These are phyloP conservation scores for Potorous gilbertii DNA, from an alignment of 2,797 vertebrate genomes.

Conservation along the genomic window DNA sequence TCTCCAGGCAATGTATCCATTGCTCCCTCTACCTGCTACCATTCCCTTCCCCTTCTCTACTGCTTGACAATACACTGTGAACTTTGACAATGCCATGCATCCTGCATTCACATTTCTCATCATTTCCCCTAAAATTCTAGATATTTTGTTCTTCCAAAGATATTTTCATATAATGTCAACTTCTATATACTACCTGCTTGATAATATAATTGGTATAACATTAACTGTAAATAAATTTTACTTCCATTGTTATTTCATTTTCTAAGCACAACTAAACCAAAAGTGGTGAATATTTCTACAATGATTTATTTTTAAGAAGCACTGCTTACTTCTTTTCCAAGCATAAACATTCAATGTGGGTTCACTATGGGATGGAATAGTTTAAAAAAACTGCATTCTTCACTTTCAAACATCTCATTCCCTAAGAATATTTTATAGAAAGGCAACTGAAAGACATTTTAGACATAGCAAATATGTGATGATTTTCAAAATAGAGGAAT, in stretches of 20 bases:
- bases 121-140: not conserved
- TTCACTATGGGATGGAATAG: constrained; percentile 7
- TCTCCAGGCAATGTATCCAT: not conserved
- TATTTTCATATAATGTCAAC: not conserved
- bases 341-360: constrained; percentile 1
- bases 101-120: not conserved
- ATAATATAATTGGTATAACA: not conserved
- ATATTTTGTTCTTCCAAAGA: not conserved
- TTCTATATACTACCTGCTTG: not conserved
- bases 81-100: not conserved
- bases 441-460: not conserved
- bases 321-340: constrained; percentile 46
- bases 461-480: not conserved
- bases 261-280: not conserved
- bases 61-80: not conserved
- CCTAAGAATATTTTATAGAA: not conserved
- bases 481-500: not conserved
- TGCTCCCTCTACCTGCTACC: not conserved
- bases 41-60: not conserved
- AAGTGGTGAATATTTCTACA: not conserved
- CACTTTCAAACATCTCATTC: not conserved
- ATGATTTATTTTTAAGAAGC: constrained; percentile 43
- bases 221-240: not conserved
- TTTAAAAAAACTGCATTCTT: not conserved
- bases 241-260: not conserved